Conservation (phyloP, 2,113 vertebrate genomes). For the Lepisosteus osseus region DNA sequence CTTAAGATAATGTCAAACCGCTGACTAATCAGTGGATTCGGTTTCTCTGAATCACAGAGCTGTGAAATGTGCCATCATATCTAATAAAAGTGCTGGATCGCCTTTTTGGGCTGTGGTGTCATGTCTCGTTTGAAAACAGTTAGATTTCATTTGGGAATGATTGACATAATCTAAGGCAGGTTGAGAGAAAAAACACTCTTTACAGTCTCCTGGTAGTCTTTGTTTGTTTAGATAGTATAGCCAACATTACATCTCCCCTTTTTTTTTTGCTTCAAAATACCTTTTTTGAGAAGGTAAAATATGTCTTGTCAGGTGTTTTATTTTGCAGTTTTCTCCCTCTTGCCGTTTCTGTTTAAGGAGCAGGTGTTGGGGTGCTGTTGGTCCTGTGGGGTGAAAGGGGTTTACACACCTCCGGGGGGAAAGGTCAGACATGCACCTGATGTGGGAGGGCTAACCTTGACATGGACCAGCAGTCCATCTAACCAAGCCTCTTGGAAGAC, state of each 20-base stretch:
- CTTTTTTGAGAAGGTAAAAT: too few relatives aligned
- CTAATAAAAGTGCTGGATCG: constrained; percentile 68
- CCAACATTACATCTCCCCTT: too few relatives aligned
- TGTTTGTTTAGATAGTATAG: background rate
- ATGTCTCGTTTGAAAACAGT: constrained; percentile 55
- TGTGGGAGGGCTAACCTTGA: constrained; percentile 40
- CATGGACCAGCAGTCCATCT: constrained; percentile 6
- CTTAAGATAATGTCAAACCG: constrained; percentile 69
- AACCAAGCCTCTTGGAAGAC: background rate
- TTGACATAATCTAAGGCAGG: constrained; percentile 50
- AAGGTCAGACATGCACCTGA: constrained; percentile 54
- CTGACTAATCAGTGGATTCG: constrained; percentile 70
- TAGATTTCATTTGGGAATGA: constrained; percentile 45
- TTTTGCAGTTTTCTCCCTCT: constrained; percentile 28
- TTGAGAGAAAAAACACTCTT: constrained; percentile 39
- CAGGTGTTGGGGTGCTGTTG: constrained; percentile 56
- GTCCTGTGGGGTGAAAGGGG: constrained; percentile 57
- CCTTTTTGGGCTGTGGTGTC: constrained; percentile 35
- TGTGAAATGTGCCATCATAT: constrained; percentile 72
- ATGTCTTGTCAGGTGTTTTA: too few relatives aligned
- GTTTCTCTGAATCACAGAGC: constrained; percentile 67
- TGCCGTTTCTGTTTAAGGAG: constrained; percentile 46
- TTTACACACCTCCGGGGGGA: constrained; percentile 47
- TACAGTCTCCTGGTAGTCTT: constrained; percentile 17
- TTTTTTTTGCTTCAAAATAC: too few relatives aligned